Conservation (phyloP, 2,797 vertebrate genomes). For the Alauda arvensis region DNA sequence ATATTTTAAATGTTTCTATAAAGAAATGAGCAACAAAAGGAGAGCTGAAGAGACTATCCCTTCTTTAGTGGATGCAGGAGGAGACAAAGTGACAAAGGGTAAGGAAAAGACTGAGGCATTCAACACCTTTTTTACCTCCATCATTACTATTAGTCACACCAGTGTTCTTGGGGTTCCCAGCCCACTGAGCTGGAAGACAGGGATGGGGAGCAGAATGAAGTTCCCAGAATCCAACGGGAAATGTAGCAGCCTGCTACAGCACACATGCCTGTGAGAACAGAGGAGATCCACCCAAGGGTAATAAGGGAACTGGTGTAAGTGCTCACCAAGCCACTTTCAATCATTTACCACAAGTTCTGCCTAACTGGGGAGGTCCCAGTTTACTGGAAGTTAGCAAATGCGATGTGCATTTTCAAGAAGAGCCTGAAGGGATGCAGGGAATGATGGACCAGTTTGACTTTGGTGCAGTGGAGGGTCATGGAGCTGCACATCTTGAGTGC, state of each 20-base stretch:
- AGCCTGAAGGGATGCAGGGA: background rate
- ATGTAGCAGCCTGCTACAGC: background rate
- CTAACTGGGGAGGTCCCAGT: background rate
- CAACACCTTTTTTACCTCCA: background rate
- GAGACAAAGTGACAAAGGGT: background rate
- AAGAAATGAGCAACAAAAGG: background rate
- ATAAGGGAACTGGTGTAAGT: background rate
- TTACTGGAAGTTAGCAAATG: background rate
- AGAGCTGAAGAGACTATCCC: background rate
- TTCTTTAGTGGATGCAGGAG: background rate
- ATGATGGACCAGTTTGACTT: background rate
- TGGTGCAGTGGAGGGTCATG: accelerated
- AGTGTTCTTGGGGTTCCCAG: background rate
- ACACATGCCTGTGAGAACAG: background rate
- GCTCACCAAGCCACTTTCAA: background rate
- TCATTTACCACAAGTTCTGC: background rate
- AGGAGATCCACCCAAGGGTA: background rate
- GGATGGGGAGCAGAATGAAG: background rate
- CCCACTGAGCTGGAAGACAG: background rate
- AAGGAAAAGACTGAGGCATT: background rate
- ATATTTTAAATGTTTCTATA: background rate
- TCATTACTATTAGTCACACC: background rate
- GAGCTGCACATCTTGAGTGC: background rate
- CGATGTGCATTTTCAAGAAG: background rate
- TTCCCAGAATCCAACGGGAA: background rate